Conservation (phyloP, 2,888 invertebrate species). For the Synergus gifuensis region DNA sequence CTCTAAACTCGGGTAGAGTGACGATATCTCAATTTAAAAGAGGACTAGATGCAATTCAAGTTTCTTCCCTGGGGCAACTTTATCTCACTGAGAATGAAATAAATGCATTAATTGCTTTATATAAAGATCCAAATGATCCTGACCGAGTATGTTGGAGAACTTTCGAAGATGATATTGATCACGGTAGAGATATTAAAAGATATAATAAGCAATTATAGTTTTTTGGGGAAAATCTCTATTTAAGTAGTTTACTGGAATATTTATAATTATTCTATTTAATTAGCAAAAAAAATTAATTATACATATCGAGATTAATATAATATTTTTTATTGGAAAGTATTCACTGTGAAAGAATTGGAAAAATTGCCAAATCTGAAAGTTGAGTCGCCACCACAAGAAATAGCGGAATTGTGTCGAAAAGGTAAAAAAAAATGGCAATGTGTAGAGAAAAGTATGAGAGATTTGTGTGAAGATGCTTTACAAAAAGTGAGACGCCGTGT, state of each 20-base stretch:
- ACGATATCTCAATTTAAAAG: conserved; percentile 86
- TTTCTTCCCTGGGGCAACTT: conserved; percentile 80
- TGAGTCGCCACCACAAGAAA: conserved; percentile 80
- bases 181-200: conserved; percentile 78
- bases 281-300: background rate
- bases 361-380: conserved; percentile 83
- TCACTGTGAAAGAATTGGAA: conserved; percentile 84
- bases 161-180: conserved; percentile 88
- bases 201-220: too few species aligned
- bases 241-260: too few species aligned
- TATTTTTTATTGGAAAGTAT: conserved; percentile 78
- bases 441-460: conserved; percentile 63
- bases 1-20: conserved; percentile 84
- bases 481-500: conserved; percentile 83
- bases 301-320: background rate
- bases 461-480: conserved; percentile 80
- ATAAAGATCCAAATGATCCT: conserved; percentile 85
- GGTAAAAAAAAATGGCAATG: conserved; percentile 80
- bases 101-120: conserved; percentile 82
- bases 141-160: conserved; percentile 86
- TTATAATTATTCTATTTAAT: too few species aligned
- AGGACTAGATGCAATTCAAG: conserved; percentile 83
- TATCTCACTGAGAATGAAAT: conserved; percentile 83
- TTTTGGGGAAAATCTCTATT: too few species aligned
- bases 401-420: conserved; percentile 77